These are phyloP conservation scores for Eremobia ochroleuca DNA, from an alignment of 2,888 invertebrate genomes.

Conservation along the genomic window DNA sequence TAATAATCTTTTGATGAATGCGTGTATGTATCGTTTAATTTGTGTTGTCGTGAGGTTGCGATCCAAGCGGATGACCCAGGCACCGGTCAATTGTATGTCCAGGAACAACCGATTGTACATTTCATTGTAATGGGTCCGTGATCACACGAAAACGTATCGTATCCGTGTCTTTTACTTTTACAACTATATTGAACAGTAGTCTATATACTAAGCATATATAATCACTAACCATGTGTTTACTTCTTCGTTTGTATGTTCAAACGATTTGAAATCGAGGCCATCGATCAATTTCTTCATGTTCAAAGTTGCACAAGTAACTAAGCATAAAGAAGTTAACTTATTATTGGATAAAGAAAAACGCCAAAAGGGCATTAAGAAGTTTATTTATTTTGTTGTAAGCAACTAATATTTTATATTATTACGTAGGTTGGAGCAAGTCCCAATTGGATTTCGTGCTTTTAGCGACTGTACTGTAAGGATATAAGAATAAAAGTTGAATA, in stretches of 20 bases:
- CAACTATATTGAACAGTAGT: conserved; percentile 60
- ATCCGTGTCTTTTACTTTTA: conserved; percentile 60
- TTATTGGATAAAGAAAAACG: conserved; percentile 82
- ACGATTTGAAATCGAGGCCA: conserved; percentile 90
- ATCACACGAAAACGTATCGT: conserved; percentile 53
- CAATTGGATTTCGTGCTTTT: conserved; percentile 87
- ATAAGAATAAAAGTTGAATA: conserved; percentile 84
- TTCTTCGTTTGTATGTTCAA: conserved; percentile 68
- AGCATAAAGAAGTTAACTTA: conserved; percentile 86
- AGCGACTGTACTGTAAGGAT: conserved; percentile 85
- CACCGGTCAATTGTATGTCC: conserved; percentile 78
- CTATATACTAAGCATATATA: conserved; percentile 54
- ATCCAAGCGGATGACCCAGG: conserved; percentile 68
- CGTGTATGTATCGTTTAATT: conserved; percentile 51
- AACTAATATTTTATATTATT: conserved; percentile 89
- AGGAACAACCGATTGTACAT: conserved; percentile 85
- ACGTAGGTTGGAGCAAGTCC: conserved; percentile 83
- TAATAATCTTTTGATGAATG: conserved; percentile 47
- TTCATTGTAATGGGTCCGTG: conserved; percentile 89
- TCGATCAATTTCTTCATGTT: conserved; percentile 87
- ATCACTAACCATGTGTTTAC: conserved; percentile 59
- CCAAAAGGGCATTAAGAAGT: conserved; percentile 87
- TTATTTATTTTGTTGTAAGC: conserved; percentile 90
- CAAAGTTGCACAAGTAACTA: conserved; percentile 86
- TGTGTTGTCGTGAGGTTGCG: conserved; percentile 54